Evolutionary conservation across 37 sponge, comb jelly and placozoan species (phyloP), one percentile per base, ranked within the genome.

Genomic region (Bolinopsis microptera): DNA sequence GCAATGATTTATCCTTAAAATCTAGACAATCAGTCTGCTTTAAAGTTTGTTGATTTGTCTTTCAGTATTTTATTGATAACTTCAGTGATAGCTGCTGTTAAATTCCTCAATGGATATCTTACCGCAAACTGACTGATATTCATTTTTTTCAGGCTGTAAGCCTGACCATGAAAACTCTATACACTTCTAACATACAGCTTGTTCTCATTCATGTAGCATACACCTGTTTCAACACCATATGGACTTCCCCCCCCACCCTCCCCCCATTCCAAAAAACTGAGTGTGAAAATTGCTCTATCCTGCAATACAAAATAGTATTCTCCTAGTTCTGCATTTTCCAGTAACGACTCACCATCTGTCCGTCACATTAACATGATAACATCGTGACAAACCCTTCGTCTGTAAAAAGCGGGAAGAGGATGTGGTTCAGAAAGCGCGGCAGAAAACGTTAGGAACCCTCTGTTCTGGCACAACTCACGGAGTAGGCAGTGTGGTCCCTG

Each of bases 281-380:
- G 69, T 95, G n/a, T 93, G 0, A 93, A 30, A 26, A 98, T 92
- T 23, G 82, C 80, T 36, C 96, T 96, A 76, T 94, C 69, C n/a
- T 8, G 95, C 92, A 38, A 90, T 75, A 80, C 94, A 88, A n/a
- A n/a, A 92, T 35, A 0, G 96, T 97, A 92, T 96, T 96, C 94
- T 98, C 97, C 0, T 95, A 27, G 0, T 95, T 96, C 95, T 98
- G 99, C 97, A 98, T 97, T 93, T 98, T 97, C 92, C 99, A 98
- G 92, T 98, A 98, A 98, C 97, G 48, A 98, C 99, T 26, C 99
- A 0, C 97, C 99, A 95, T 98, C 95, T 96, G 95, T 0, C 97
- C 99, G 34, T 96, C 93, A 1, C 95, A n/a, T n/a, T n/a, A n/a
- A n/a, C n/a, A n/a, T n/a, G n/a, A n/a, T n/a, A n/a, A n/a, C n/a